These are phyloP conservation scores for Octopus bimaculoides DNA, from an alignment of 1,140 invertebrate genomes.

Conservation along the genomic window DNA sequence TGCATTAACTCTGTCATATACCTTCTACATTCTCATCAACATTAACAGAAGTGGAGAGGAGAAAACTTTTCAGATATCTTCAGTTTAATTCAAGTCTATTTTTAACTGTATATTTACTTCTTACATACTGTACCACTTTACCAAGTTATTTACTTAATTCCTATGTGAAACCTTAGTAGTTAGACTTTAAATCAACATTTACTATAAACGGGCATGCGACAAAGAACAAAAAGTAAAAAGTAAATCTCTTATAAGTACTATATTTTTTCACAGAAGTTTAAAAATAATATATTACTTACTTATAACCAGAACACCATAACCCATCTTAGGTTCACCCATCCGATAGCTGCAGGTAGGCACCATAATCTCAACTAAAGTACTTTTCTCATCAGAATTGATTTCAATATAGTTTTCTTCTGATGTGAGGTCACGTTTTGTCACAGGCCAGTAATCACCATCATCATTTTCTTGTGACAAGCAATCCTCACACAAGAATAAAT, in stretches of 20 bases:
- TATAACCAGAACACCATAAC: constrained; percentile 78
- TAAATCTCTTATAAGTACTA: not conserved
- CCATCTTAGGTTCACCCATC: constrained; percentile 83
- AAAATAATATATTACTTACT: constrained; percentile 62
- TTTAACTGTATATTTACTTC: not conserved
- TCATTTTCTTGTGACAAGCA: constrained; percentile 38
- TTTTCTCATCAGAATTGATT: constrained; percentile 20
- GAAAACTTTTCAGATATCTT: too few relatives aligned
- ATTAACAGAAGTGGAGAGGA: too few relatives aligned
- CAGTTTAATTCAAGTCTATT: not conserved
- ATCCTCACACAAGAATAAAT: constrained; percentile 38
- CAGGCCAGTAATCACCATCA: constrained; percentile 41
- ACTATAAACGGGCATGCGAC: not conserved
- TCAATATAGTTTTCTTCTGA: constrained; percentile 30
- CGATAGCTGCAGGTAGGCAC: constrained; percentile 92
- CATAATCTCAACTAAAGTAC: constrained; percentile 73
- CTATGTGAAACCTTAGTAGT: not conserved
- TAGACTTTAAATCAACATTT: not conserved
- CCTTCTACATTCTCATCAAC: too few relatives aligned
- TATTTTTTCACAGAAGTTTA: not conserved
- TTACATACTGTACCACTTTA: not conserved
- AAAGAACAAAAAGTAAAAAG: not conserved
- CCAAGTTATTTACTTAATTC: not conserved
- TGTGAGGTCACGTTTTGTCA: constrained; percentile 30
- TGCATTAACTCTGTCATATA: too few relatives aligned